These are phyloP conservation scores for Fistularia commersonii DNA, from an alignment of 2,797 vertebrate genomes.

Conservation along the genomic window DNA sequence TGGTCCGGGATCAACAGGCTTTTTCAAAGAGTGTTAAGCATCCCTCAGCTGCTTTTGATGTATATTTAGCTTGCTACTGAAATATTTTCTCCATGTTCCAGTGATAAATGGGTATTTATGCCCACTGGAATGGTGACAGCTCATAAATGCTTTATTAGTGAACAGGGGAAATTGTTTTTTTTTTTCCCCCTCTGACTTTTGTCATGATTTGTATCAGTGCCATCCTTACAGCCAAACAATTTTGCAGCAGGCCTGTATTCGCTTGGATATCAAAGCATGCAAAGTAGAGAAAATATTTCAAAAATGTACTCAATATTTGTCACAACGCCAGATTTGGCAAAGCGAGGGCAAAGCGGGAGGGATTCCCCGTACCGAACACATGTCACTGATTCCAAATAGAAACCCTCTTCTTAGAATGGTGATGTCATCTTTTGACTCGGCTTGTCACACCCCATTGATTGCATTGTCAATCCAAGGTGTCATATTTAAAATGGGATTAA, in stretches of 20 bases:
- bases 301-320: conserved; percentile 70
- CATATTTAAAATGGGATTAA: conserved; percentile 61
- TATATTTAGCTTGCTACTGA: conserved; percentile 69
- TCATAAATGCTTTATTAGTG: conserved; percentile 36
- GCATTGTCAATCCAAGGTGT: conserved; percentile 57
- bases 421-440: conserved; percentile 59
- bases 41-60: conserved; percentile 58
- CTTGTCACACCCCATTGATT: conserved; percentile 55
- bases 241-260: conserved; percentile 28
- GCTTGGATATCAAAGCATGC: conserved; percentile 45
- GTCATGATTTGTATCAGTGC: not conserved
- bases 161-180: conserved; percentile 24
- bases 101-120: conserved; percentile 54
- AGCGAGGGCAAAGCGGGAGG: conserved; percentile 34
- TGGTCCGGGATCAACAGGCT: conserved; percentile 57
- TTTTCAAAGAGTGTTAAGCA: conserved; percentile 57
- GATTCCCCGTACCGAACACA: conserved; percentile 26
- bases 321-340: conserved; percentile 49
- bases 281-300: conserved; percentile 59
- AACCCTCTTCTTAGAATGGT: conserved; percentile 36
- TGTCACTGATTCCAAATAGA: conserved; percentile 5
- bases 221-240: not conserved
- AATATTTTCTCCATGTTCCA: conserved; percentile 32
- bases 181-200: conserved; percentile 10
- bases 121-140: conserved; percentile 21